Evolutionary conservation across 2,888 invertebrate genomes (phyloP), one percentile per base, ranked within the genome.

Genomic region (Nymphalis urticae): DNA sequence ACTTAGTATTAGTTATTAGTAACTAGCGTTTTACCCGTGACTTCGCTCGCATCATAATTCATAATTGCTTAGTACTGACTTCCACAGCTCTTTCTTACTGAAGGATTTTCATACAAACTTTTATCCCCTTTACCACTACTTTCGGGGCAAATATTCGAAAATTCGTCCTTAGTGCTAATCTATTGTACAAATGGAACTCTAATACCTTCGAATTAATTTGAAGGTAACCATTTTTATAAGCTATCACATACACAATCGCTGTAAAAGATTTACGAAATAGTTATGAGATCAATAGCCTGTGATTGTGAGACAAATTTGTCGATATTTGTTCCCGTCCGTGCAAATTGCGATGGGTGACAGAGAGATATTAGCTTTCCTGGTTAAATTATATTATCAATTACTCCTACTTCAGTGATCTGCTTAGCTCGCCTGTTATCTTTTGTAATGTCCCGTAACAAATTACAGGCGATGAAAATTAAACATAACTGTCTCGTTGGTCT

Each of bases 361-460:
- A 81, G 88, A 88, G 83, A 84, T 88, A 89, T 89, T 85, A 85
- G 86, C 82, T 86, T 82, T 87, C 84, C 84, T 83, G 84, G 84
- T 87, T 87, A 88, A 88, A 88, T 88, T 87, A 87, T 88, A 85
- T 89, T 86, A 85, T 84, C 86, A 85, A 89, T 88, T 86, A 86
- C 81, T 83, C 83, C 81, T 81, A 80, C 82, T 85, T 85, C 86
- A 80, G 78, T 79, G 83, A 80, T 62, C 50, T 66, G 27, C 58
- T 75, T 80, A 78, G 74, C 70, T 75, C 72, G 75, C 79, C 83
- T 79, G 82, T 86, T 87, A 85, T 84, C 84, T 84, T 82, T 84
- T 80, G 77, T 80, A 73, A 74, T 77, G 76, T 79, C 79, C 75
- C 60, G 27, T 27, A 50, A 68, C 62, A 69, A 66, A 69, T 77